Conservation (phyloP, 2,797 vertebrate genomes). For the Cossypha heuglini region DNA sequence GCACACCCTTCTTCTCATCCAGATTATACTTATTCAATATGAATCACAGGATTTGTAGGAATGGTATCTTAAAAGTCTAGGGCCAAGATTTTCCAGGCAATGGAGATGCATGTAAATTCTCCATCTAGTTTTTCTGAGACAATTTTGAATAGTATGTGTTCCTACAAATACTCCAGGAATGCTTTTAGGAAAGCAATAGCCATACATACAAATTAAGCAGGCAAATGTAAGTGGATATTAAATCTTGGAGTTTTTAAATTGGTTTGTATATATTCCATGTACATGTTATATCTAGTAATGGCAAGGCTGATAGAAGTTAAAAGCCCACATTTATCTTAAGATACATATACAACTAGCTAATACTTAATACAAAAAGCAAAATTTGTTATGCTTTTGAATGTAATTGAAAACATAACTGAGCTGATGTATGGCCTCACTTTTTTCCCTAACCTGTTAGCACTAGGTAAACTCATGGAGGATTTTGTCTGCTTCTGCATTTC, state of each 20-base stretch:
- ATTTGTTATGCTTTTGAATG: neutral
- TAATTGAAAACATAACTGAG: neutral
- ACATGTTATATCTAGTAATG: neutral
- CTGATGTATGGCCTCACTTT: neutral
- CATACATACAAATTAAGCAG: neutral
- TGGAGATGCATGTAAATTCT: neutral
- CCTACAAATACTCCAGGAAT: neutral
- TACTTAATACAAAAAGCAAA: neutral
- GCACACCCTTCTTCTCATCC: neutral
- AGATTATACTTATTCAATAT: neutral
- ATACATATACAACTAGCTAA: neutral
- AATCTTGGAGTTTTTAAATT: neutral
- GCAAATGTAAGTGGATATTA: neutral
- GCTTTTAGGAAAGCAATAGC: constrained; percentile 37
- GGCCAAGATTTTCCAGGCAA: neutral
- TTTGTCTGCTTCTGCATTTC: neutral
- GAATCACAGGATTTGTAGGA: neutral
- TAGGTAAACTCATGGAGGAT: neutral
- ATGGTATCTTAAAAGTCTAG: neutral
- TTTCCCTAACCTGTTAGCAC: neutral
- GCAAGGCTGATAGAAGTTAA: neutral
- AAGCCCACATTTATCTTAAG: neutral
- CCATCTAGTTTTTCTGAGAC: neutral
- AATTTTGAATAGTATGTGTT: neutral
- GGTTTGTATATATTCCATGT: neutral